Percentiles rank a stretch among this genome's conserved stretches.
phyloP scores from a whole-genome alignment of 1,140 invertebrate species.

The Goniozus legneri region DNA sequence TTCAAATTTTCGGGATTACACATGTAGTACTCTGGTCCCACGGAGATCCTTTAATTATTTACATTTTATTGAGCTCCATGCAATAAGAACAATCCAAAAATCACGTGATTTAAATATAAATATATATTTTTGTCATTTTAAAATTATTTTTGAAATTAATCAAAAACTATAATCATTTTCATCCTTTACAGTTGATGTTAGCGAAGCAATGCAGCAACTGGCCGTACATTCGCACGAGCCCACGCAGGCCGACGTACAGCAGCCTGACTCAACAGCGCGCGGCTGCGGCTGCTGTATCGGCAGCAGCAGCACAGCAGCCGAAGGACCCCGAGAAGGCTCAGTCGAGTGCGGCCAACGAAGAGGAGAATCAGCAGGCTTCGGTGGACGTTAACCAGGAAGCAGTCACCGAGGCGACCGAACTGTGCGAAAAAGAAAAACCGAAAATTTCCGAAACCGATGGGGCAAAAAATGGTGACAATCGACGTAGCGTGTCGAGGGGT shows the following conservation, averaged over 20 bases:
- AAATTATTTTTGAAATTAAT: too few relatives aligned
- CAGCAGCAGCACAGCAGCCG: constrained; percentile 11
- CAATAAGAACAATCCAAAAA: too few relatives aligned
- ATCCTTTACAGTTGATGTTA: constrained; percentile 52
- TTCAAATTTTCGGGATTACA: too few relatives aligned
- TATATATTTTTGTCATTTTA: constrained; percentile 17
- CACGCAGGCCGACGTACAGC: constrained; percentile 36
- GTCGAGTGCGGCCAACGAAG: too few relatives aligned
- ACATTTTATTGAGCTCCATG: too few relatives aligned
- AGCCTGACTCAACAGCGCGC: constrained; percentile 31
- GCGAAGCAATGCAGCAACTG: constrained; percentile 45
- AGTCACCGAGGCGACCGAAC: not conserved
- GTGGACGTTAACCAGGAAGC: not conserved
- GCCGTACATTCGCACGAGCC: constrained; percentile 24
- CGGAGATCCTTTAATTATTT: too few relatives aligned
- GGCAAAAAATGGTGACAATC: too few relatives aligned
- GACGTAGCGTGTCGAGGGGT: constrained; percentile 29
- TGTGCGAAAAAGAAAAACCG: too few relatives aligned
- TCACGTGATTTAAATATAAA: not conserved
- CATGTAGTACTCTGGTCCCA: too few relatives aligned
- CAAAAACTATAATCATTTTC: too few relatives aligned
- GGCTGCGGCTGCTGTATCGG: constrained; percentile 7
- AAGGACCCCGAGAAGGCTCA: too few relatives aligned
- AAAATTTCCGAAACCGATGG: constrained; percentile 16
- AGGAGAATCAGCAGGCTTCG: constrained; percentile 29